These are phyloP conservation scores for Agonum fuliginosum DNA, from an alignment of 2,888 invertebrate genomes.

Conservation along the genomic window DNA sequence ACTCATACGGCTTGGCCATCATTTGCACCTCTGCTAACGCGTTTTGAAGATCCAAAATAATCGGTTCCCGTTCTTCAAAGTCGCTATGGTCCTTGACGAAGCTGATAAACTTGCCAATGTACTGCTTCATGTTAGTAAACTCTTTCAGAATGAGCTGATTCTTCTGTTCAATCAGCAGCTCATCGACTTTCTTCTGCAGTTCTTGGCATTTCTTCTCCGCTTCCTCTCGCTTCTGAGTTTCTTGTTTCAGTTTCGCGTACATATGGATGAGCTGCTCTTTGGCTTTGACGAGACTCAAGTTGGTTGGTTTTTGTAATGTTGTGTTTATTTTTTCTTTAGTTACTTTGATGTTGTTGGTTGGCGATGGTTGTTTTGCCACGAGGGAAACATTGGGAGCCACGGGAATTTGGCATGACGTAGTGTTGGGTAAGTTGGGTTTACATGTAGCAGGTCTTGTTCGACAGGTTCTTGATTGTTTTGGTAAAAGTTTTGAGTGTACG, in stretches of 20 bases:
- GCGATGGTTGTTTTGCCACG: neutral
- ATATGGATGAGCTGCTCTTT: slow-evolving; percentile 67
- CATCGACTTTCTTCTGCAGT: slow-evolving; percentile 77
- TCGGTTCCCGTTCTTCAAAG: slow-evolving; percentile 13
- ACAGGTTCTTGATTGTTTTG: too few relatives aligned
- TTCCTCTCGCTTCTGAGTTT: slow-evolving; percentile 78
- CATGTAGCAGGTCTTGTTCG: too few relatives aligned
- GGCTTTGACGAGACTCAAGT: slow-evolving; percentile 30
- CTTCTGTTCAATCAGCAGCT: slow-evolving; percentile 62
- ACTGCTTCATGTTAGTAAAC: slow-evolving; percentile 43
- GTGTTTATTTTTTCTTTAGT: slow-evolving; percentile 50
- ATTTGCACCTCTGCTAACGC: slow-evolving; percentile 34
- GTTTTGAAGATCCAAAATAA: slow-evolving; percentile 33
- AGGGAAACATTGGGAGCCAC: neutral
- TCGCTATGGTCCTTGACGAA: slow-evolving; percentile 31
- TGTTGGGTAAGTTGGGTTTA: neutral
- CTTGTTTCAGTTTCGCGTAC: slow-evolving; percentile 78
- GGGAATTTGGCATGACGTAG: neutral
- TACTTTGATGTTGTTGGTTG: slow-evolving; percentile 55
- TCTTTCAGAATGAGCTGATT: slow-evolving; percentile 44
- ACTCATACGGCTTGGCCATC: slow-evolving; percentile 13
- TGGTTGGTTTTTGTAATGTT: slow-evolving; percentile 7
- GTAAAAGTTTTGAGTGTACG: slow-evolving; percentile 62
- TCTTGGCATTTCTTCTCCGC: slow-evolving; percentile 78
- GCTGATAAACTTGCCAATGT: slow-evolving; percentile 45